Base-by-base conservation (phyloP, 2,888 invertebrate genomes). In the Bimastos eiseni region DNA sequence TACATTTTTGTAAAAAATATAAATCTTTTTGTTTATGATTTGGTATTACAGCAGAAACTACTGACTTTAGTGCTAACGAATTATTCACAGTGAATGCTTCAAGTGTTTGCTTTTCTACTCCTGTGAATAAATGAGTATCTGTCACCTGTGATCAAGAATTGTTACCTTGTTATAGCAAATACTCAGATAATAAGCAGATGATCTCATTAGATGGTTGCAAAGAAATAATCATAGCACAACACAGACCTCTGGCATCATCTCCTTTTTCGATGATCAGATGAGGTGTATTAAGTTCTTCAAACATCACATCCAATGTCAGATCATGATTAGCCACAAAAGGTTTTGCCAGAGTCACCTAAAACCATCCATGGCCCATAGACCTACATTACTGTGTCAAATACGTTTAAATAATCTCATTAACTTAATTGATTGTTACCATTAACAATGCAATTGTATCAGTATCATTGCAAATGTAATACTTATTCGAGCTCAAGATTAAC, bases 201-300 rank as follows among this genome's bases (percentile, higher is more conserved):
- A 86, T n/a, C n/a, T n/a, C n/a, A n/a, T n/a, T n/a, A n/a, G n/a
- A n/a, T n/a, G n/a, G n/a, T n/a, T n/a, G n/a, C n/a, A 88, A 17
- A 88, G 30, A 2, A 86, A 13, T 6, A 88, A 41, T 15, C 30
- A 37, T 36, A 24, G 13, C 15, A 11, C 15, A 1, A 88, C 88
- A 88, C 19, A n/a, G n/a, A 89, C 89, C 89, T 37, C 41, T 49
- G 1, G 89, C 33, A 34, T 70, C n/a, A 34, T n/a, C 55, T 36
- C 91, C 91, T n/a, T 91, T 91, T 70, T 91, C 91, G 30, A 91
- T 89, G 33, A 91, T 44, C 8, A 90, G 49, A 38, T 90, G 83
- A 38, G 91, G 91, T 24, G 37, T 89, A 30, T 83, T 37, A 17
- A n/a, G 34, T 37, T 91, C 91, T 33, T 83, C 36, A 84, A 70